Conservation (phyloP, 2,113 vertebrate genomes). For the Trichomycterus rosablanca region DNA sequence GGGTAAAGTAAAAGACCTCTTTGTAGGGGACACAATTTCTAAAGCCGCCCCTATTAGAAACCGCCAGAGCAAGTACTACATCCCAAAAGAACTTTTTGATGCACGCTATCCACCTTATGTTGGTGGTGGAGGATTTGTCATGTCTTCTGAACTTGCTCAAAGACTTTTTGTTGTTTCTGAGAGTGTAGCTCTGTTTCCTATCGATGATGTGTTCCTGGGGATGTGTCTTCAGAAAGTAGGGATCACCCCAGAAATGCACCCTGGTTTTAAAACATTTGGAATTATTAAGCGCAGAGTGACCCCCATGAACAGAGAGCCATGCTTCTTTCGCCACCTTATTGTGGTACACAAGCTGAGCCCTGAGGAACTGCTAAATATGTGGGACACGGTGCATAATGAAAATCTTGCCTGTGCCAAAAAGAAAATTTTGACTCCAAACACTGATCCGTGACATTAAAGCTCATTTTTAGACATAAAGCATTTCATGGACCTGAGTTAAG, state of each 20-base stretch:
- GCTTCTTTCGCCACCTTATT: constrained; percentile 87
- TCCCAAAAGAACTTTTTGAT: constrained; percentile 77
- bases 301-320: constrained; percentile 90
- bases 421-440: constrained; percentile 59
- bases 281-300: constrained; percentile 85
- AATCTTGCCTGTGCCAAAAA: constrained; percentile 78
- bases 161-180: constrained; percentile 74
- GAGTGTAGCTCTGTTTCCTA: constrained; percentile 84
- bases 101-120: constrained; percentile 85
- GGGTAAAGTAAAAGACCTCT: constrained; percentile 74
- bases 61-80: constrained; percentile 93
- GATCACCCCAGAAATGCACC: constrained; percentile 75
- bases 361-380: constrained; percentile 81
- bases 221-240: constrained; percentile 89
- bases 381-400: constrained; percentile 73
- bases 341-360: constrained; percentile 96
- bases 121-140: constrained; percentile 89
- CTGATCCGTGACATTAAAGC: no score
- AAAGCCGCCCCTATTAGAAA: constrained; percentile 85
- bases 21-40: constrained; percentile 83
- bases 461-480: no score
- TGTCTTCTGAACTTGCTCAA: constrained; percentile 75
- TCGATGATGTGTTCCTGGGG: constrained; percentile 91
- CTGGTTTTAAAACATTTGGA: constrained; percentile 94
- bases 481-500: no score